Conservation (phyloP, 2,113 vertebrate genomes). For the Loxodonta africana region DNA sequence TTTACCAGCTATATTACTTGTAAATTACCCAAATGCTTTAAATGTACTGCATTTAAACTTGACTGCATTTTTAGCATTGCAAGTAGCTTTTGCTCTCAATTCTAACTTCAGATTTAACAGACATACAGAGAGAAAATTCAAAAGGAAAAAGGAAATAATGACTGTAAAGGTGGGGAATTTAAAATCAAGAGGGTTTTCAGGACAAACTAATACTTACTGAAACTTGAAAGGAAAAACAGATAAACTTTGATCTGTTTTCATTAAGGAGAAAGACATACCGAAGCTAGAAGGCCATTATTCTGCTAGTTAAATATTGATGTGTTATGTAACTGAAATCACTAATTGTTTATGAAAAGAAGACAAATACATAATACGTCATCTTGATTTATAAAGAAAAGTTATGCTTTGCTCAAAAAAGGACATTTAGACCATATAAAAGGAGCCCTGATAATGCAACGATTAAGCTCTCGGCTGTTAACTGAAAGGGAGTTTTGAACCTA, state of each 20-base stretch:
- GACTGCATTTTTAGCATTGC: not conserved
- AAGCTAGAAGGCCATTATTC: not conserved
- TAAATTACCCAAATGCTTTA: not conserved
- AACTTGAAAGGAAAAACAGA: constrained; percentile 2
- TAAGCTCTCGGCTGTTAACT: not conserved
- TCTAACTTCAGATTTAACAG: constrained; percentile 37
- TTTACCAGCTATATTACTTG: not conserved
- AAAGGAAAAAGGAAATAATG: not conserved
- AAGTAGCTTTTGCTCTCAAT: constrained; percentile 49
- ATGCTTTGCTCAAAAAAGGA: constrained; percentile 7
- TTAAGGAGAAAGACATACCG: not conserved
- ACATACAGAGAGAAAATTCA: not conserved
- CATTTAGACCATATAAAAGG: not conserved
- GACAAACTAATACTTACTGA: constrained; percentile 7
- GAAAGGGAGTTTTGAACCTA: not conserved
- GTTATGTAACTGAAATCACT: not conserved
- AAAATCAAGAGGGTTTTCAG: constrained; percentile 19
- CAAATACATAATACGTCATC: not conserved
- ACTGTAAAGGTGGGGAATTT: not conserved
- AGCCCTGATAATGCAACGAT: not conserved
- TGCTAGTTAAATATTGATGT: not conserved
- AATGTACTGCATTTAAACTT: constrained; percentile 29
- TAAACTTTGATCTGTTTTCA: constrained; percentile 9
- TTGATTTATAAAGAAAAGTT: constrained; percentile 1
- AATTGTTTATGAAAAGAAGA: not conserved